A percentile compares a stretch with the other conserved stretches of the same genome.
Evolutionary conservation across 30 jellyfish, hydroid and myxozoan genomes (phyloP).

Genomic region (Hydractinia echinata): DNA sequence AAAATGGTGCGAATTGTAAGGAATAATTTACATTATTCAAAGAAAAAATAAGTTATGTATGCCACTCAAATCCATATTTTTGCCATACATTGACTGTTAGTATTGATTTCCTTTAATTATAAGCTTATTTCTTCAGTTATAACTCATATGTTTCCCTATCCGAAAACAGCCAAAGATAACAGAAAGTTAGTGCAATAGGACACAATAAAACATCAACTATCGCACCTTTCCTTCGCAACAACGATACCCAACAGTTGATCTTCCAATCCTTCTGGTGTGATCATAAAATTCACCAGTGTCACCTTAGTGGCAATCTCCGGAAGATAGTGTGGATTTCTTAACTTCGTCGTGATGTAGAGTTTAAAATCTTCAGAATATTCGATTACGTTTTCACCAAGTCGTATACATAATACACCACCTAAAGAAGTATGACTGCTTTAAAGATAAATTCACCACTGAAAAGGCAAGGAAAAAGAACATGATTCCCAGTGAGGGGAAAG

Average conservation of each 20-base stretch:
- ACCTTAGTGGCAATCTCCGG: conserved; percentile 97
- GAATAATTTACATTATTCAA: no score
- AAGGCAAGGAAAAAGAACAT: no score
- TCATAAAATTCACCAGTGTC: conserved; percentile 89
- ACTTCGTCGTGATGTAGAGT: conserved; percentile 78
- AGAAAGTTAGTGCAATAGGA: no score
- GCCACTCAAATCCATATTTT: no score
- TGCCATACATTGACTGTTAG: no score
- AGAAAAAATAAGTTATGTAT: no score
- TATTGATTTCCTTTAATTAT: no score
- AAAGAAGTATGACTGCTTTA: neutral
- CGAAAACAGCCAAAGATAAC: no score
- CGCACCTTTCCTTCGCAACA: conserved; percentile 97
- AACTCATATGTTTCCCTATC: no score
- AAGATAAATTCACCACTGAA: neutral
- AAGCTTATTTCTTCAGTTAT: no score
- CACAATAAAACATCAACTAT: no score
- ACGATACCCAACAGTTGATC: conserved; percentile 96
- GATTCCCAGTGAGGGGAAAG: neutral
- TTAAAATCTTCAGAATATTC: conserved; percentile 86
- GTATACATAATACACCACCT: conserved; percentile 92
- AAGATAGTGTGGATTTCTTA: conserved; percentile 85
- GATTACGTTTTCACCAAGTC: conserved; percentile 93
- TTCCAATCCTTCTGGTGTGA: conserved; percentile 96
- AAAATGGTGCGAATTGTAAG: no score